A percentile compares a stretch with the other conserved stretches of the same genome.
phyloP scores from a whole-genome alignment of 2,797 vertebrate genomes.

The Sarcophilus harrisii region DNA sequence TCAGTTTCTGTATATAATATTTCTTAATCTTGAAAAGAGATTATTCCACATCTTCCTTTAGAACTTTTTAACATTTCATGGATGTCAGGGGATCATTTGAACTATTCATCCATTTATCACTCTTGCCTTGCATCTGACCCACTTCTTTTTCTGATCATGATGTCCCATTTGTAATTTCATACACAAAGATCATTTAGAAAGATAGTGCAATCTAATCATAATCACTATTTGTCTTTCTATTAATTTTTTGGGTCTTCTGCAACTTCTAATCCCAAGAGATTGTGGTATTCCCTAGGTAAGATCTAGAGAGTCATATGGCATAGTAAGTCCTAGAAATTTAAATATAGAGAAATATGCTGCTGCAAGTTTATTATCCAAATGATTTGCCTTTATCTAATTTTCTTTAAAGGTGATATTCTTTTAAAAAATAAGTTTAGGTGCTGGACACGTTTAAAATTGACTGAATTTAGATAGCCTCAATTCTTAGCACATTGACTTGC shows the following conservation, averaged over 20 bases:
- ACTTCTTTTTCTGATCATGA: neutral
- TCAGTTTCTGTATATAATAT: neutral
- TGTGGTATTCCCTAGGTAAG: neutral
- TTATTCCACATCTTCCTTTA: neutral
- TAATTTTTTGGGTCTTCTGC: neutral
- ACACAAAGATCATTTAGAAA: neutral
- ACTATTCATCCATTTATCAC: neutral
- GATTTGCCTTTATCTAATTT: neutral
- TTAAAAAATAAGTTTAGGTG: constrained; percentile 40
- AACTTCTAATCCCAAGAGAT: neutral
- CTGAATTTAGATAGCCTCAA: neutral
- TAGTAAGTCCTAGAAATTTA: neutral
- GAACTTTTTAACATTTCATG: neutral
- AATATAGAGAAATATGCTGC: constrained; percentile 12
- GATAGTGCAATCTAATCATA: neutral
- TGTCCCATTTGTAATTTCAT: neutral
- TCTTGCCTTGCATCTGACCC: neutral
- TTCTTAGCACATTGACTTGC: neutral
- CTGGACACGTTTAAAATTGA: constrained; percentile 33
- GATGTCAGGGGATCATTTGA: neutral
- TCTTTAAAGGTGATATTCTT: constrained; percentile 58
- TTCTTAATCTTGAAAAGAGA: neutral
- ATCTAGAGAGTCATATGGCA: neutral
- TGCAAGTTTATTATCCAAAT: constrained; percentile 29
- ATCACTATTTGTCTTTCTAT: neutral